Evolutionary conservation across 2,888 invertebrate genomes (phyloP), one percentile per base, ranked within the genome.

Genomic region (Sinodicranocentrus sp.): DNA sequence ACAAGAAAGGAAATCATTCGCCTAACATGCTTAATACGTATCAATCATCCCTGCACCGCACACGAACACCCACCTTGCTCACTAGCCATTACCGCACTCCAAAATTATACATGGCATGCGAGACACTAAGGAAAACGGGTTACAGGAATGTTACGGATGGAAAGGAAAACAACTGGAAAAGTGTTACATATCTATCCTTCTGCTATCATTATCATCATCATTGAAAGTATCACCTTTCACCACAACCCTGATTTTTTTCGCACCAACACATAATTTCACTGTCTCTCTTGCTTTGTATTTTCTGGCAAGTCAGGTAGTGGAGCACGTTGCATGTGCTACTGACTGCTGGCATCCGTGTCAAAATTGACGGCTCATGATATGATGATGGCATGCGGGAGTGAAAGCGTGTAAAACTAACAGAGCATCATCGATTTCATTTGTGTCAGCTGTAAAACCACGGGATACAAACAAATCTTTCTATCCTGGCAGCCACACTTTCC

Each of bases 11-110:
- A 65, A 65, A 39, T 68, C 21, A 68, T 68, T n/a, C 26, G 21
- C 5, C 43, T 68, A 68, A 44, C 68, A 68, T 44, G 68, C 68
- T 68, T 48, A 68, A 68, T 68, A 44, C 71, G 39, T 79, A 71
- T 79, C 79, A 79, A 79, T 79, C 79, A 79, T 72, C 39, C 13
- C 21, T n/a, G n/a, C n/a, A n/a, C 21, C 57, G 33, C 10, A 33
- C 10, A 33, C 5, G 33, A 33, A 33, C 33, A 33, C 33, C 33
- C 10, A 33, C 33, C 33, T 33, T 10, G 3, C 33, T 33, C 33
- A 6, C 33, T 33, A n/a, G n/a, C n/a, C n/a, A n/a, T n/a, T n/a
- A n/a, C n/a, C n/a, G n/a, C n/a, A n/a, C n/a, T n/a, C n/a, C n/a
- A n/a, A n/a, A n/a, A n/a, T n/a, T n/a, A n/a, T n/a, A n/a, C n/a